Base-by-base conservation (phyloP, 2,888 invertebrate species). In the Seira musarum region DNA sequence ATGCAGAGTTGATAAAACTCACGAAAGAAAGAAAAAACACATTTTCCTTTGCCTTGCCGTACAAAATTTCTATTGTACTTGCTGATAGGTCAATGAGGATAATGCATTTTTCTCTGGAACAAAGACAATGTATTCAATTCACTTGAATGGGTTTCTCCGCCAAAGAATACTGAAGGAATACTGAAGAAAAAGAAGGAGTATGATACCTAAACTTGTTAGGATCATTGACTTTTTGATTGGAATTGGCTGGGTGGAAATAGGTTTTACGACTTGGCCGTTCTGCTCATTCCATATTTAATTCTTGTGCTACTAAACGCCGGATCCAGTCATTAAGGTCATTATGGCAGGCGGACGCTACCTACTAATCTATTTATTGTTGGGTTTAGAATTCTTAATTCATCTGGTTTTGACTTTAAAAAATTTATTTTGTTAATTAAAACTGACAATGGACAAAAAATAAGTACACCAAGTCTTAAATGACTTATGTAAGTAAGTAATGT, bases 321-420 rank as follows among this genome's bases (percentile, higher is more conserved):
- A 30, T 30, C 2, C 8, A 30, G 30, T 30, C 3, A 30, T 30
- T 30, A 5, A n/a, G 30, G 30, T 30, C 30, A 30, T 30, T 30
- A 30, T 30, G 30, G 3, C 30, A 30, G 30, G 30, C 3, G 8
- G 30, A 8, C 30, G 8, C 30, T 30, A 66, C 68, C 68, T 68
- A 68, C 68, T 68, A 68, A 68, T 68, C 68, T 68, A 68, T 49
- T 68, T 68, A 22, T 68, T n/a, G n/a, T n/a, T n/a, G n/a, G n/a
- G n/a, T n/a, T n/a, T n/a, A n/a, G n/a, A n/a, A n/a, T n/a, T n/a
- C n/a, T n/a, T n/a, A n/a, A n/a, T n/a, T n/a, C n/a, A n/a, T n/a
- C n/a, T n/a, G n/a, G n/a, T n/a, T n/a, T n/a, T n/a, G n/a, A n/a
- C n/a, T n/a, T n/a, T n/a, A n/a, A n/a, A n/a, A n/a, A n/a, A n/a